Conservation (phyloP, 2,113 vertebrate species). For the Gorsachius goisagi region DNA sequence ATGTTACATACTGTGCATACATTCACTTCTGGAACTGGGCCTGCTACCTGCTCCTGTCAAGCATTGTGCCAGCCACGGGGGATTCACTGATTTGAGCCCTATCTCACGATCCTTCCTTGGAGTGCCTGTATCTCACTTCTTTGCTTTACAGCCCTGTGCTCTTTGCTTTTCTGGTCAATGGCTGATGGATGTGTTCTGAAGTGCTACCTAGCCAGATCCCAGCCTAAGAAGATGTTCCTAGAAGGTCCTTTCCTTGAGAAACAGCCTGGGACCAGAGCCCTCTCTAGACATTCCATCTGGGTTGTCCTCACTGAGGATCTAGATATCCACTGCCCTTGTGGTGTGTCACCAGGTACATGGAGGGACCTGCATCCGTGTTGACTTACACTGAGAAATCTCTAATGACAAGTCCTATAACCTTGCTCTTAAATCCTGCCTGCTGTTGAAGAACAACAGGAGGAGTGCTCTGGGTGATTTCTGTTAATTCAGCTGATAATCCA, state of each 20-base stretch:
- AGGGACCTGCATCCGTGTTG: neutral
- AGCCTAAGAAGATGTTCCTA: neutral
- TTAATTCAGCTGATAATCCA: neutral
- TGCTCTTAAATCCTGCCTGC: neutral
- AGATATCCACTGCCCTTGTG: neutral
- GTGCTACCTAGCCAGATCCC: neutral
- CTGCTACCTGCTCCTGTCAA: neutral
- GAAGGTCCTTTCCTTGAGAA: neutral
- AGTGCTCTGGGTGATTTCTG: neutral
- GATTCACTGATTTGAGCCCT: neutral
- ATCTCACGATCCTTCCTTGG: neutral
- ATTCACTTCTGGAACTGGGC: neutral
- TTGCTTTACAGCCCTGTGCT: neutral
- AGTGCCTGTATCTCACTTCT: neutral
- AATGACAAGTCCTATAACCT: neutral
- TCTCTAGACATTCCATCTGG: neutral
- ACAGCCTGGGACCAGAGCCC: neutral
- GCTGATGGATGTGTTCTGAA: neutral
- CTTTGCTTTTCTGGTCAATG: neutral
- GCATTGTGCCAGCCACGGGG: fast-evolving
- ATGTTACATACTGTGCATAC: neutral
- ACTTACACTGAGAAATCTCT: neutral
- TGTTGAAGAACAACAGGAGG: neutral
- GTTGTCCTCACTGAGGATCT: neutral
- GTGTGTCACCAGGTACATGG: neutral